Evolutionary conservation across 2,113 vertebrate genomes (phyloP).

Genomic region (Pangasianodon gigas): DNA sequence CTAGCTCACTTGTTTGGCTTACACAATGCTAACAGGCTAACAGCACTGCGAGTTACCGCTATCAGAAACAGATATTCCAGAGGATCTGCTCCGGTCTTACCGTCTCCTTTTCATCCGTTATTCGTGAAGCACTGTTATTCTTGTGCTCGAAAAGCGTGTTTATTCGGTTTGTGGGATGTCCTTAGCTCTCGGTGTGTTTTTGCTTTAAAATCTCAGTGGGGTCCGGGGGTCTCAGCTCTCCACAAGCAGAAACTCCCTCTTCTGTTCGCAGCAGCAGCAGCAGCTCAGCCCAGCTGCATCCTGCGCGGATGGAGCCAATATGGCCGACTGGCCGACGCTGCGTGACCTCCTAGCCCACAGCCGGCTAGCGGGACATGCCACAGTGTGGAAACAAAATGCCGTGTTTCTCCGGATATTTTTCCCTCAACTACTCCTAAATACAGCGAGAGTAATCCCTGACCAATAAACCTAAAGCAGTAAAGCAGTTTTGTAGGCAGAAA

Average conservation of each 20-base stretch:
- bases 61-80: background rate
- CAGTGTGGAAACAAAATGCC: background rate
- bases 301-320: slow-evolving; percentile 52
- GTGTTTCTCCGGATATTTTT: background rate
- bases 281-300: slow-evolving; percentile 47
- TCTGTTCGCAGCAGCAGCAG: slow-evolving; percentile 34
- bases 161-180: slow-evolving; percentile 9
- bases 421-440: background rate
- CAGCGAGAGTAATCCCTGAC: background rate
- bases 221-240: slow-evolving; percentile 33
- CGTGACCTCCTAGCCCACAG: slow-evolving; percentile 13
- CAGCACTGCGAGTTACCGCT: slow-evolving; percentile 37
- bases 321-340: slow-evolving; percentile 56
- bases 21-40: slow-evolving; percentile 56
- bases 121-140: background rate
- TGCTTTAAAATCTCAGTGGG: slow-evolving; percentile 49
- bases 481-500: background rate
- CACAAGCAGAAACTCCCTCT: slow-evolving; percentile 47
- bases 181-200: slow-evolving; percentile 21
- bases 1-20: slow-evolving; percentile 7
- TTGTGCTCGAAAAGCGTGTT: background rate
- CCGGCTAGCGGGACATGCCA: background rate
- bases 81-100: slow-evolving; percentile 31
- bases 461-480: too few species aligned
- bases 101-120: slow-evolving; percentile 25